These are phyloP conservation scores for Bombylius discolor DNA, from an alignment of 2,888 invertebrate genomes.

Conservation along the genomic window DNA sequence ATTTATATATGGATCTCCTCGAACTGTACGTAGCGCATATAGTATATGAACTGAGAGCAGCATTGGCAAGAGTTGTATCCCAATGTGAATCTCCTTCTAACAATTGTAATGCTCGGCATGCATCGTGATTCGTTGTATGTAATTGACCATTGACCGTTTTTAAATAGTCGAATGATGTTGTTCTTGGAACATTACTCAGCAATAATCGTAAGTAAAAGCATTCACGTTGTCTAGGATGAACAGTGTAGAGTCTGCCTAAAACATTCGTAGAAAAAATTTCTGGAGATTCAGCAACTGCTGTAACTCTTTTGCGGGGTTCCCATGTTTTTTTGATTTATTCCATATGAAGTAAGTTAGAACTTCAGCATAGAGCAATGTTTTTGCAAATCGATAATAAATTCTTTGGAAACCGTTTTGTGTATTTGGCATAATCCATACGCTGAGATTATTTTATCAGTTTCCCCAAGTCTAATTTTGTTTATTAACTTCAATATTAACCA, in stretches of 20 bases:
- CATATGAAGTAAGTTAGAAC: conserved; percentile 24
- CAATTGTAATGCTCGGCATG: conserved; percentile 5
- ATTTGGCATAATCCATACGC: conserved; percentile 2
- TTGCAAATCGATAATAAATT: background rate
- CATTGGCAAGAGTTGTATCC: conserved; percentile 15
- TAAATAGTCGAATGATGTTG: conserved; percentile 22
- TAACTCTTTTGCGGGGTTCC: conserved; percentile 19
- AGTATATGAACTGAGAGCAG: conserved; percentile 8
- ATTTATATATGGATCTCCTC: conserved; percentile 8
- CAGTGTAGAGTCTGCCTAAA: conserved; percentile 23
- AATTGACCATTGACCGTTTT: conserved; percentile 24
- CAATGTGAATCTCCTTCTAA: conserved; percentile 10
- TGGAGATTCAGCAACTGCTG: conserved; percentile 14
- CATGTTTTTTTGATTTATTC: conserved; percentile 21
- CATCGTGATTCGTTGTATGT: conserved; percentile 15
- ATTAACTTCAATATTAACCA: conserved; percentile 20
- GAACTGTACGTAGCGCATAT: conserved; percentile 1
- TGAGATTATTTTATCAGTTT: no score
- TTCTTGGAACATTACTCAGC: no score
- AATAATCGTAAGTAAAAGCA: conserved; percentile 18
- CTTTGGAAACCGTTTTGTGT: no score
- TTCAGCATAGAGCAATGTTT: conserved; percentile 23
- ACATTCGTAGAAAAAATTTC: conserved; percentile 20
- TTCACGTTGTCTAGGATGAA: conserved; percentile 23
- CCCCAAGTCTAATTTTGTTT: no score